Conservation (phyloP, 2,113 vertebrate species). For the Hippocampus guttulatus region DNA sequence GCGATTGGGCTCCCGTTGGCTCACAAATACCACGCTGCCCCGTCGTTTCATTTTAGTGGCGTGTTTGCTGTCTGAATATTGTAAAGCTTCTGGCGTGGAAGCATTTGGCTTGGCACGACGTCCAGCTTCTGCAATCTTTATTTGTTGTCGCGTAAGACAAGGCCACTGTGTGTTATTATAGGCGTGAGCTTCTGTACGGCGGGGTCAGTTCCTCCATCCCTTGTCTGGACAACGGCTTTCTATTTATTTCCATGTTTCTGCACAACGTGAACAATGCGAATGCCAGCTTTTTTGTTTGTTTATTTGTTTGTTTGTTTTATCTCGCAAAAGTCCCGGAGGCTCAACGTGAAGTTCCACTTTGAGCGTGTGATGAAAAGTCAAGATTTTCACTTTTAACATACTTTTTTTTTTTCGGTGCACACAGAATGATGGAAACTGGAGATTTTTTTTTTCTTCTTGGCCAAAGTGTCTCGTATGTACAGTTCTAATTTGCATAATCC, state of each 20-base stretch:
- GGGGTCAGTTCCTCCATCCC: constrained; percentile 63
- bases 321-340: background rate
- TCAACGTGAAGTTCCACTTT: background rate
- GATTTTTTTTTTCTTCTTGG: no score
- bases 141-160: constrained; percentile 72
- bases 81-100: constrained; percentile 50
- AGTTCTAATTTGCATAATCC: no score
- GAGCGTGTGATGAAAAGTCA: no score
- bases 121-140: constrained; percentile 59
- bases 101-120: constrained; percentile 67
- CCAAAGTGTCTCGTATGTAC: no score
- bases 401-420: no score
- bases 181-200: constrained; percentile 58
- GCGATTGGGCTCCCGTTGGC: constrained; percentile 45
- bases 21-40: constrained; percentile 57
- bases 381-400: no score
- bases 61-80: constrained; percentile 58
- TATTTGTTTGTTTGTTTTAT: background rate
- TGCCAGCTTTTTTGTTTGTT: background rate
- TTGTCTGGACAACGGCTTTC: constrained; percentile 35
- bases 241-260: constrained; percentile 26
- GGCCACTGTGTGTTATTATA: constrained; percentile 32
- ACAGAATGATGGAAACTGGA: no score
- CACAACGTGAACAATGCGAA: background rate
- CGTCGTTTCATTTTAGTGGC: constrained; percentile 64